Evolutionary conservation across 2,113 vertebrate species (phyloP), one percentile per base, ranked within the genome.

Genomic region (Piaya cayana): DNA sequence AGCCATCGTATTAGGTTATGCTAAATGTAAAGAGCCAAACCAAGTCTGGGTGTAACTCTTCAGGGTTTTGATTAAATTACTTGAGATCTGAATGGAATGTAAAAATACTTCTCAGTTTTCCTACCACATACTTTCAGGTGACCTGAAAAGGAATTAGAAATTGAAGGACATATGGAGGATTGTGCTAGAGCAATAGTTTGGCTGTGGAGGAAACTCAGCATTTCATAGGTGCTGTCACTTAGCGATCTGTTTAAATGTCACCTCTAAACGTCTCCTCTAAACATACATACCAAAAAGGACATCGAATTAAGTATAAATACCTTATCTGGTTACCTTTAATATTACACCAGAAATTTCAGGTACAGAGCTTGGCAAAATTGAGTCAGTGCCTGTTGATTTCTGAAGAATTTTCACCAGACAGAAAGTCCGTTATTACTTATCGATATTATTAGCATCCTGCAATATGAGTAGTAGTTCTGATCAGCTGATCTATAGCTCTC

Each of bases 1-100:
- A 96, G 60, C 91, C 74, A 87, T 92, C 60, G 81, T 65, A 98
- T 93, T 91, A 95, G 42, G 85, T 92, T 95, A 88, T 93, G 94
- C 82, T 96, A 95, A 97, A 88, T 75, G 96, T 53, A 95, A 96
- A 96, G 91, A 84, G 39, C 69, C 78, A 96, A 90, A 96, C 82
- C 69, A 86, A 92, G 49, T 70, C 69, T 88, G 47, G 23, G n/a
- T 78, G 19, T 83, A 94, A 81, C 49, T 95, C 86, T 70, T 88
- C 7, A 67, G 64, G 64, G 34, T 67, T 94, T 94, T 87, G 84
- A 92, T 82, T 91, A 67, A 82, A 90, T 87, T 84, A 76, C 58
- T 62, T 60, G 34, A 78, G 77, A 91, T 50, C 47, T 75, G 71
- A 94, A 88, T 59, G 60, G 72, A 95, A 94, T 91, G 63, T 20